Conservation (phyloP, 2,888 invertebrate genomes). For the Drosophila hamatofila region DNA sequence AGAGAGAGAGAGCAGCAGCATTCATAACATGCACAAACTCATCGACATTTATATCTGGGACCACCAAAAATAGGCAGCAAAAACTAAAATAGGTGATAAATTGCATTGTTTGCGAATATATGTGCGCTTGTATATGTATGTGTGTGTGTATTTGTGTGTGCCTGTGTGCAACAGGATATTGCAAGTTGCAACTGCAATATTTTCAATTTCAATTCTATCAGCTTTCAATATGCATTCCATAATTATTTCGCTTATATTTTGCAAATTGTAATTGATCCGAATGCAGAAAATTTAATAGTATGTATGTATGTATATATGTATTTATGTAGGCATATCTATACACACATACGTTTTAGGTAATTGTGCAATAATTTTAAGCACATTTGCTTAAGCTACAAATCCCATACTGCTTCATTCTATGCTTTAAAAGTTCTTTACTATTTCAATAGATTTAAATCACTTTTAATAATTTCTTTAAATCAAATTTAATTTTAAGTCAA, state of each 20-base stretch:
- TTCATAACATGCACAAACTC: constrained; percentile 19
- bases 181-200: constrained; percentile 53
- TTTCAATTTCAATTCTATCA: constrained; percentile 34
- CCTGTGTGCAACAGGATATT: constrained; percentile 60
- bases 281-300: constrained; percentile 1
- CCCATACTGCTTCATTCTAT: too few species aligned
- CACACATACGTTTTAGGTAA: neutral
- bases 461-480: too few species aligned
- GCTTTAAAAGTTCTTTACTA: too few species aligned
- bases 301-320: too few species aligned
- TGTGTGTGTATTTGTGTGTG: neutral
- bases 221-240: constrained; percentile 38
- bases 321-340: too few species aligned
- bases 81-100: constrained; percentile 42
- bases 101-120: constrained; percentile 42
- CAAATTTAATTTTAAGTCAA: too few species aligned
- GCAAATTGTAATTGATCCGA: constrained; percentile 8
- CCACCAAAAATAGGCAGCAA: constrained; percentile 4
- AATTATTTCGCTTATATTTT: constrained; percentile 39
- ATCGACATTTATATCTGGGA: constrained; percentile 6
- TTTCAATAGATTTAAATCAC: too few species aligned
- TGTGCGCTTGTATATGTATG: neutral
- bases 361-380: too few species aligned
- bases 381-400: too few species aligned
- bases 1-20: neutral